phyloP scores from a whole-genome alignment of 2,888 invertebrate genomes.

The Tortricodes alternella region DNA sequence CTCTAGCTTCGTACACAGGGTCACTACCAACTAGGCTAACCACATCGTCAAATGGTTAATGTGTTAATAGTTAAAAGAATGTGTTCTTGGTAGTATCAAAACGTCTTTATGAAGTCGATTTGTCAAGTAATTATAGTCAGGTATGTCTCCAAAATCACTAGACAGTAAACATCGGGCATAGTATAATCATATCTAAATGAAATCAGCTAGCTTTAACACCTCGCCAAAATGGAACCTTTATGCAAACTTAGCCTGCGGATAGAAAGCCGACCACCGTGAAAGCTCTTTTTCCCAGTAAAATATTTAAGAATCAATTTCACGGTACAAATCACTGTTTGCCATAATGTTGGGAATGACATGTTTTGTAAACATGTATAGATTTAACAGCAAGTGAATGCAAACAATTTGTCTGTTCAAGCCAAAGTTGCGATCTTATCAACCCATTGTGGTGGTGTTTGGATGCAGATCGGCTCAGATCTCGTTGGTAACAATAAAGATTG shows the following conservation, averaged over 20 bases:
- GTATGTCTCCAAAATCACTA: not conserved
- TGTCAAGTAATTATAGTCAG: too few species aligned
- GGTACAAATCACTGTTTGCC: constrained; percentile 56
- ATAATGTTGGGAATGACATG: constrained; percentile 66
- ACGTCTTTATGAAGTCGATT: too few species aligned
- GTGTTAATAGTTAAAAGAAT: too few species aligned
- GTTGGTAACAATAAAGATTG: constrained; percentile 22
- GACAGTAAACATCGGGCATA: not conserved
- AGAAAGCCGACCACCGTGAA: constrained; percentile 34
- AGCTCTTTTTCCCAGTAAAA: constrained; percentile 46
- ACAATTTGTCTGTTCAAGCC: constrained; percentile 72
- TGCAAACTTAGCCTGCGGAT: not conserved
- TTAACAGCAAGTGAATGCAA: constrained; percentile 54
- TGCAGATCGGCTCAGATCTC: constrained; percentile 49
- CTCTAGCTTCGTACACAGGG: too few species aligned
- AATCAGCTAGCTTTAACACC: constrained; percentile 16
- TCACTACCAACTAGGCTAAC: too few species aligned
- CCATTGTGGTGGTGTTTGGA: constrained; percentile 62
- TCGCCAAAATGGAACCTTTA: constrained; percentile 7
- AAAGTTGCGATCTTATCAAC: constrained; percentile 72
- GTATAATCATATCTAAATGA: not conserved
- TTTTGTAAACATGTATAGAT: constrained; percentile 72
- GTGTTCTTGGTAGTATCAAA: too few species aligned
- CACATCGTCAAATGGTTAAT: too few species aligned
- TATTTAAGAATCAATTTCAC: constrained; percentile 66